Evolutionary conservation across 2,113 vertebrate genomes (phyloP).

Genomic region (Sebastes schlegelii): DNA sequence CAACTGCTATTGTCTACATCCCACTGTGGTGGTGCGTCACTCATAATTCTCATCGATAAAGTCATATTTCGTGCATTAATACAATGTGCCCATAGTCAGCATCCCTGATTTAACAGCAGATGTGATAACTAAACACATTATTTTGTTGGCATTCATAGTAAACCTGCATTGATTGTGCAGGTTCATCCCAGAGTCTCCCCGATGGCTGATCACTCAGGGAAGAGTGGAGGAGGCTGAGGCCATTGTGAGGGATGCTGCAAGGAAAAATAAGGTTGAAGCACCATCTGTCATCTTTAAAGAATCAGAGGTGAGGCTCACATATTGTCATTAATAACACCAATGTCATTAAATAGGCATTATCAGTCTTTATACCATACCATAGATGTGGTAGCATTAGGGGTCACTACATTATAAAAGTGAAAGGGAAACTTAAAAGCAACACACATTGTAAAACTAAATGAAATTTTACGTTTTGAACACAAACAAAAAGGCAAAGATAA

Average conservation of each 20-base stretch:
- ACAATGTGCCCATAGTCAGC: neutral
- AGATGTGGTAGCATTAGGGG: too few relatives aligned
- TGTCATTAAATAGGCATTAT: too few relatives aligned
- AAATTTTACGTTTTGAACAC: too few relatives aligned
- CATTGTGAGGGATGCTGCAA: slow-evolving; percentile 89
- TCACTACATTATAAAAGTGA: too few relatives aligned
- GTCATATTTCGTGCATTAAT: neutral
- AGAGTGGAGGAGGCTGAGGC: slow-evolving; percentile 87
- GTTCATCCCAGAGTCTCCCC: slow-evolving; percentile 93
- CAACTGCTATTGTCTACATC: slow-evolving; percentile 85
- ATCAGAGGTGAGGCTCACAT: slow-evolving; percentile 82
- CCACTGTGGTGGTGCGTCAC: slow-evolving; percentile 91
- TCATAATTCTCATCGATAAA: rapidly evolving
- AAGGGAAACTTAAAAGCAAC: too few relatives aligned
- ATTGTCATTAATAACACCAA: neutral
- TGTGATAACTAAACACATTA: too few relatives aligned
- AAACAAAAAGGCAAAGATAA: too few relatives aligned
- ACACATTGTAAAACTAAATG: too few relatives aligned
- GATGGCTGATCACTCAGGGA: slow-evolving; percentile 92
- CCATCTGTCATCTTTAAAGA: slow-evolving; percentile 88
- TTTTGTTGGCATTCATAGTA: neutral
- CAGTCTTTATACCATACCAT: too few relatives aligned
- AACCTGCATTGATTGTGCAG: slow-evolving; percentile 69
- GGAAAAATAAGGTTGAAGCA: slow-evolving; percentile 84
- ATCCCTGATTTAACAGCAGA: neutral